Base-by-base conservation (phyloP, 2,797 vertebrate species). In the Chromobotia macracanthus region DNA sequence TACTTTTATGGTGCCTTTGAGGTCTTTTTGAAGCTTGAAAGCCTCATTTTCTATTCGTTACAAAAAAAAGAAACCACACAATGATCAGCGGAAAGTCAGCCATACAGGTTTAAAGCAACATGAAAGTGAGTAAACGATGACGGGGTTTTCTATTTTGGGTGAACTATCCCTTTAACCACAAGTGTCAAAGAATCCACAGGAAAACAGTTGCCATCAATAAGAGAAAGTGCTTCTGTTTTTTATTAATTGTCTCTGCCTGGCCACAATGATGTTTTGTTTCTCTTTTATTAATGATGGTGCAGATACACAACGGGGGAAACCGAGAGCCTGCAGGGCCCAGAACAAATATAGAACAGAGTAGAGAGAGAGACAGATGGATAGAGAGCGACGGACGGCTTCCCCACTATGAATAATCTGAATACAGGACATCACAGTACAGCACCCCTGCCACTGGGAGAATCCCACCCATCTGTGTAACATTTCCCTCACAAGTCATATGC, bases 201-300 rank as follows among this genome's bases (percentile, higher is more conserved):
- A 53, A 75, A 80, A 70, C 81, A 80, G 77, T 79, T 10, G 41
- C 70, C 53, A 35, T 56, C 67, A 85, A 82, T 85, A 81, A 83
- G 56, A 87, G 38, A 56, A 58, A 85, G 53, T 44, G 72, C 77
- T 72, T 83, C 75, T 25, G 65, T 41, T 80, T 63, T 48, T 79
- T 85, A 87, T 86, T 87, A 84, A 88, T 85, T 64, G 53, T 82
- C 60, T 66, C 55, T 84, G 82, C 78, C 81, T 77, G 81, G 74
- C 44, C 72, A 71, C 25, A 80, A 83, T 76, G 79, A 85, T 83
- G 84, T 79, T 86, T 71, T 25, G 31, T 65, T 63, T 67, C 60
- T 50, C 51, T 80, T 77, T 84, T 85, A 84, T 80, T 84, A 85
- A 84, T 75, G 81, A 81, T 46, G 56, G 71, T 61, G 64, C 23